These are phyloP conservation scores for Forficula auricularia DNA, from an alignment of 1,140 invertebrate species.

Conservation along the genomic window DNA sequence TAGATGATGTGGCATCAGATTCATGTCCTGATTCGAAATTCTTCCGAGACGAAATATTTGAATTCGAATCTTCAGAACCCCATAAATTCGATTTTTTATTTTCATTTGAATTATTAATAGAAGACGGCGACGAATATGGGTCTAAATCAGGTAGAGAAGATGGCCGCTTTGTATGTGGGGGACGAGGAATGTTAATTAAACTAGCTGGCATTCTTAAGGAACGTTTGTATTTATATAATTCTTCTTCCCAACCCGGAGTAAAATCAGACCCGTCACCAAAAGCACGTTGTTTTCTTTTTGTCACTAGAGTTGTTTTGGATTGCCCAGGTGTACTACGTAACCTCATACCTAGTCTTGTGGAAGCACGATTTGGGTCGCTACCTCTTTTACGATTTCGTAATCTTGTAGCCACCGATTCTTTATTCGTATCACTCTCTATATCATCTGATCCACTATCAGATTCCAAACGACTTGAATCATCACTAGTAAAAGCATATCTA, in stretches of 20 bases:
- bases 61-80: conserved; percentile 34
- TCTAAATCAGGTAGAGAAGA: conserved; percentile 59
- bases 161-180: conserved; percentile 36
- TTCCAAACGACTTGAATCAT: conserved; percentile 11
- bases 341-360: conserved; percentile 23
- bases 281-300: conserved; percentile 30
- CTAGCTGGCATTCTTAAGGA: conserved; percentile 58
- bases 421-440: conserved; percentile 7
- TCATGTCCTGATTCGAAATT: conserved; percentile 26
- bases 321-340: conserved; percentile 21
- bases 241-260: conserved; percentile 59
- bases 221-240: conserved; percentile 60
- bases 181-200: conserved; percentile 53
- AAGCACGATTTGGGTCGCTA: too few species aligned
- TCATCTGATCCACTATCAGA: conserved; percentile 9
- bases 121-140: conserved; percentile 26
- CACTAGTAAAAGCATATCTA: conserved; percentile 16
- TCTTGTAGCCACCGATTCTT: conserved; percentile 22
- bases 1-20: conserved; percentile 44
- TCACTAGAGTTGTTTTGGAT: not conserved
- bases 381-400: conserved; percentile 23
- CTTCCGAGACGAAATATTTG: conserved; percentile 26
- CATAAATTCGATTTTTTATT: conserved; percentile 29
- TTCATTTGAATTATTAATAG: not conserved
- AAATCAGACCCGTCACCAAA: conserved; percentile 58